A percentile compares a stretch with the other conserved stretches of the same genome.
These are phyloP conservation scores for Elanoides forficatus DNA, from an alignment of 2,113 vertebrate genomes.

Conservation along the genomic window DNA sequence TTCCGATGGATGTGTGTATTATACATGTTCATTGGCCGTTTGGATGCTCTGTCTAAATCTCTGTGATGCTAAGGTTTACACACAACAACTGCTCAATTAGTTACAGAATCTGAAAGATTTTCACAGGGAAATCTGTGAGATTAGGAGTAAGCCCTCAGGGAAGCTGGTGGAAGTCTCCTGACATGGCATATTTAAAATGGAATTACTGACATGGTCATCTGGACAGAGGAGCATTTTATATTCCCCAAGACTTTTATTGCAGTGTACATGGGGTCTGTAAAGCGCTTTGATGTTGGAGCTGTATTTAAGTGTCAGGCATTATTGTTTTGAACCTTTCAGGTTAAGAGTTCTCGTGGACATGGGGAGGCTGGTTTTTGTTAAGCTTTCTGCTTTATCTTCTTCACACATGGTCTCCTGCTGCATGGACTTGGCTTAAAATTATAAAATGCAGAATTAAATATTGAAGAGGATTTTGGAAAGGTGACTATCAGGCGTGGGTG, in stretches of 20 bases:
- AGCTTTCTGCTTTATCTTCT: neutral
- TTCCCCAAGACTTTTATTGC: neutral
- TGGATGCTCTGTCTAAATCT: neutral
- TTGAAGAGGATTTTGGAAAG: slow-evolving; percentile 2
- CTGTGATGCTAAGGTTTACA: neutral
- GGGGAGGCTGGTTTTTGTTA: slow-evolving; percentile 23
- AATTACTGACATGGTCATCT: neutral
- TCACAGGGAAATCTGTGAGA: neutral
- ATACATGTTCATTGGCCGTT: accelerated
- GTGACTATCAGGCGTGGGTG: neutral
- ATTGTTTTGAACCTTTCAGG: neutral
- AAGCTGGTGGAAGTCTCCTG: neutral
- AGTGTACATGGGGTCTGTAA: neutral
- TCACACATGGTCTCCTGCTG: slow-evolving; percentile 9
- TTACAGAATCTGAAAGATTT: neutral
- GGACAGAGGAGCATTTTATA: neutral
- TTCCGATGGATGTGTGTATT: neutral
- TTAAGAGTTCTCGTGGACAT: neutral
- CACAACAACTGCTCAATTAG: neutral
- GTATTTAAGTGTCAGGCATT: neutral
- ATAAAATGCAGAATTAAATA: neutral
- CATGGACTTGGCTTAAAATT: neutral
- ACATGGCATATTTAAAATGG: neutral
- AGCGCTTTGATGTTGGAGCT: neutral
- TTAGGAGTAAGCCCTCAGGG: neutral